Evolutionary conservation across 1,140 invertebrate species (phyloP).

Genomic region (Saxidomus purpurata): DNA sequence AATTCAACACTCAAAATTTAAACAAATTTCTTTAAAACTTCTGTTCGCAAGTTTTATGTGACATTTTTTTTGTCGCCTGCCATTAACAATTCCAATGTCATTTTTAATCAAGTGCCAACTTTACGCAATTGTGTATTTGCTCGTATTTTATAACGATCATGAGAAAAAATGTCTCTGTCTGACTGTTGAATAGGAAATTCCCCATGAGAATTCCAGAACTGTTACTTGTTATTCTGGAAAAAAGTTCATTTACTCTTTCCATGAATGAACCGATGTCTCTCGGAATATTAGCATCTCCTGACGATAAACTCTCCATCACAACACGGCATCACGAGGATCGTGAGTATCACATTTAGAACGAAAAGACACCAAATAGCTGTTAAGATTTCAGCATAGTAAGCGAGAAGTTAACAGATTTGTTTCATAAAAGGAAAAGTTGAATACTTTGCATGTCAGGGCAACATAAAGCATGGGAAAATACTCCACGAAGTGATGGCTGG

Average conservation of each 20-base stretch:
- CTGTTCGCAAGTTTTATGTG: no score
- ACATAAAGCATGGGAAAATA: background rate
- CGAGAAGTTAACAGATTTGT: background rate
- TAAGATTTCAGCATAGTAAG: background rate
- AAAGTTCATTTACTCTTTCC: background rate
- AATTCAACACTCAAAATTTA: no score
- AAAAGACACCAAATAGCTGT: background rate
- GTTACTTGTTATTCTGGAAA: background rate
- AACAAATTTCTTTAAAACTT: no score
- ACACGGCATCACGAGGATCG: background rate
- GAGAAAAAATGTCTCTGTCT: constrained; percentile 7
- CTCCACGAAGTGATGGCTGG: no score
- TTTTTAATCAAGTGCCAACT: background rate
- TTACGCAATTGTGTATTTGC: no score
- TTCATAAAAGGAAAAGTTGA: constrained; percentile 3
- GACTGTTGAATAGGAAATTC: background rate
- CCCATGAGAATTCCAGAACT: background rate
- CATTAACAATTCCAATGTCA: no score
- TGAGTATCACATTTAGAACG: background rate
- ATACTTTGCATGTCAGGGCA: background rate
- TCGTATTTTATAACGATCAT: constrained; percentile 5
- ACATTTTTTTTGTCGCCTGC: no score
- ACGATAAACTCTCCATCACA: no score
- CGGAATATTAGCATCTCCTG: background rate
- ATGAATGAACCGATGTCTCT: background rate